phyloP scores from a whole-genome alignment of 2,888 invertebrate species.

The Phyllotreta cruciferae region DNA sequence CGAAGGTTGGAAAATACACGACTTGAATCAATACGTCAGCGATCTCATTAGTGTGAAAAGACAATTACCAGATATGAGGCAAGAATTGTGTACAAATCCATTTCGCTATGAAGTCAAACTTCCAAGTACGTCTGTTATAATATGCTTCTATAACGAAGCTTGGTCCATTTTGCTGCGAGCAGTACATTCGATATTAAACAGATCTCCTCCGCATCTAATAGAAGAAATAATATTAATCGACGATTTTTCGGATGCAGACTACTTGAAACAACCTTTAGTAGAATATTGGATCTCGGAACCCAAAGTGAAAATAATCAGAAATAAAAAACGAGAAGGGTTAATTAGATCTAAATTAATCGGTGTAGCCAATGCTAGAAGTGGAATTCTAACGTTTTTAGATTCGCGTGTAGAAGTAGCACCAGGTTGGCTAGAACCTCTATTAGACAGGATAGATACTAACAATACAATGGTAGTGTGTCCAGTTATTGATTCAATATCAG shows the following conservation, averaged over 20 bases:
- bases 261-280: conserved; percentile 88
- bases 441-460: conserved; percentile 86
- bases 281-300: conserved; percentile 89
- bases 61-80: conserved; percentile 21
- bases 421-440: conserved; percentile 92
- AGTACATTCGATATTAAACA: conserved; percentile 94
- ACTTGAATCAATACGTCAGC: conserved; percentile 26
- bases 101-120: conserved; percentile 69
- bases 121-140: conserved; percentile 88
- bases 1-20: conserved; percentile 16
- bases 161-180: conserved; percentile 96
- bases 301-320: conserved; percentile 95
- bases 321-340: conserved; percentile 89
- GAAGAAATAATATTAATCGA: conserved; percentile 96
- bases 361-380: conserved; percentile 53
- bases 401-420: conserved; percentile 98
- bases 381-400: conserved; percentile 88
- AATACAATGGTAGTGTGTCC: conserved; percentile 92
- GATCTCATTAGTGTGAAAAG: conserved; percentile 23
- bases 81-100: conserved; percentile 75
- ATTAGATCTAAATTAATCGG: conserved; percentile 93
- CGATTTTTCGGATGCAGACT: conserved; percentile 97
- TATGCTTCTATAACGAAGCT: conserved; percentile 99
- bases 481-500: conserved; percentile 94
- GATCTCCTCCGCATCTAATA: conserved; percentile 88